phyloP scores from a whole-genome alignment of 2,797 vertebrate genomes.

The Psittacula derbiana region DNA sequence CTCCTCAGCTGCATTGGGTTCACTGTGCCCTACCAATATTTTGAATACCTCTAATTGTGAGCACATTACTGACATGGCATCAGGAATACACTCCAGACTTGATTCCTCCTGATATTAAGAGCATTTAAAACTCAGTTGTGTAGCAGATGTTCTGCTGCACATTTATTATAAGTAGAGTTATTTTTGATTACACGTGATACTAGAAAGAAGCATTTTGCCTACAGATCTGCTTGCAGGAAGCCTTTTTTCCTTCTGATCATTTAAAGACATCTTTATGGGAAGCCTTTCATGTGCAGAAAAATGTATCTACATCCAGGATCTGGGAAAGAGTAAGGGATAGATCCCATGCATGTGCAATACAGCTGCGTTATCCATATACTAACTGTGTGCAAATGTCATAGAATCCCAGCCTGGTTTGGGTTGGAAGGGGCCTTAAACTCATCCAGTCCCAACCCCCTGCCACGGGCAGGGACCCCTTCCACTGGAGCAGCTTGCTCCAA shows the following conservation, averaged over 20 bases:
- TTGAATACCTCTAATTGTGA: background rate
- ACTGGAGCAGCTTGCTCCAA: background rate
- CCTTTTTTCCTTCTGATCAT: background rate
- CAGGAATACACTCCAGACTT: background rate
- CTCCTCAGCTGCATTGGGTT: background rate
- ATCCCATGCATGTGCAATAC: background rate
- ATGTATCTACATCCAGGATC: background rate
- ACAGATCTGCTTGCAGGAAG: background rate
- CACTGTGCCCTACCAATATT: background rate
- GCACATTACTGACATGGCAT: background rate
- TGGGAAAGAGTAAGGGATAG: background rate
- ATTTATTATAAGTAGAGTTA: background rate
- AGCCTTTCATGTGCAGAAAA: constrained; percentile 34
- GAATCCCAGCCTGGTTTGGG: background rate
- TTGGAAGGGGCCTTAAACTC: background rate
- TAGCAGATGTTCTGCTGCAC: background rate
- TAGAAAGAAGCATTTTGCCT: background rate
- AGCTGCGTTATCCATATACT: background rate
- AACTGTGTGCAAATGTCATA: background rate
- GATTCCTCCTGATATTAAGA: background rate
- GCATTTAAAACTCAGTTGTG: background rate
- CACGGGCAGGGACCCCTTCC: background rate
- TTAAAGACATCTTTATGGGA: background rate
- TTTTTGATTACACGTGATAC: background rate
- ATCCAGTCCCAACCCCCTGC: background rate